A percentile compares a stretch with the other conserved stretches of the same genome.
Evolutionary conservation across 2,113 vertebrate genomes (phyloP).

Genomic region (Anolis sagrei): DNA sequence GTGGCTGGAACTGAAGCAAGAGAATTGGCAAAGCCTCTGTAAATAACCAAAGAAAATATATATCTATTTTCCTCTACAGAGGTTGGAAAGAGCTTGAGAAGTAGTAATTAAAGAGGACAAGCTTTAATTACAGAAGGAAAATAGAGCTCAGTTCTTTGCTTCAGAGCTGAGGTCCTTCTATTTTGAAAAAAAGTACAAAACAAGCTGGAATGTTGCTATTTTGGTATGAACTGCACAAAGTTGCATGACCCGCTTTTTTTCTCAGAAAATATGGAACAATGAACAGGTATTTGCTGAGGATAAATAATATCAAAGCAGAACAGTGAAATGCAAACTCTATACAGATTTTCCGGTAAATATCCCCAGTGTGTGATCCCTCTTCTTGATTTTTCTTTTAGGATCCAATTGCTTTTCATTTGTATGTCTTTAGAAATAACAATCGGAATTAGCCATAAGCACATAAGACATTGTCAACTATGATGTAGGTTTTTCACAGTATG

Average conservation of each 20-base stretch:
- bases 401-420: not conserved
- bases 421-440: not conserved
- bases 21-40: constrained; percentile 17
- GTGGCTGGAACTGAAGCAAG: constrained; percentile 17
- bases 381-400: not conserved
- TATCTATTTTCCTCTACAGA: not conserved
- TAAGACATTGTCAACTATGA: not conserved
- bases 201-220: not conserved
- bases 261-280: not conserved
- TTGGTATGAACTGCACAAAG: not conserved
- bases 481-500: not conserved
- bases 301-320: not conserved
- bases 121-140: constrained; percentile 3
- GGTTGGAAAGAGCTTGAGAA: not conserved
- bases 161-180: not conserved
- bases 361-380: not conserved
- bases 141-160: not conserved
- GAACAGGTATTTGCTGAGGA: not conserved
- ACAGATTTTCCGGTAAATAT: not conserved
- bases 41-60: not conserved
- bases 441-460: not conserved
- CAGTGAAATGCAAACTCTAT: not conserved
- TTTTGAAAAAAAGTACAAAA: not conserved
- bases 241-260: not conserved
- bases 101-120: constrained; percentile 14